phyloP scores from a whole-genome alignment of 2,797 vertebrate genomes.

The Zalophus californianus region DNA sequence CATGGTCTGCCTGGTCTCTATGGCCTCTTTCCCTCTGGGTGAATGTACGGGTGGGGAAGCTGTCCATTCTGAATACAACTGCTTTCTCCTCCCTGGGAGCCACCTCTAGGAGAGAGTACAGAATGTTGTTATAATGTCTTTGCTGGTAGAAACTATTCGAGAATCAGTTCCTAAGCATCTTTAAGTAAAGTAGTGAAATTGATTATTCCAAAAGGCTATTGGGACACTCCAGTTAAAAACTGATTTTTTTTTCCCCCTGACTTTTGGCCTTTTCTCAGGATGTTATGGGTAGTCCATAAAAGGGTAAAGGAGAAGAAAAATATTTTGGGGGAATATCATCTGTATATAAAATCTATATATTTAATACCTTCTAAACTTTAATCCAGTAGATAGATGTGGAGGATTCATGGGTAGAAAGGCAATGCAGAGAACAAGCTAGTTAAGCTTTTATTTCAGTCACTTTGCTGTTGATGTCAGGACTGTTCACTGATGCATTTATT shows the following conservation, averaged over 20 bases:
- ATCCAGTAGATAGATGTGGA: background rate
- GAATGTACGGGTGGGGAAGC: background rate
- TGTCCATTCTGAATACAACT: background rate
- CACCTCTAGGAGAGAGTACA: background rate
- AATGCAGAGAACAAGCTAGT: background rate
- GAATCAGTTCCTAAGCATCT: background rate
- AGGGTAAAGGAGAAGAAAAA: background rate
- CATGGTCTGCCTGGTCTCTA: background rate
- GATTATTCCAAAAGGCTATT: background rate
- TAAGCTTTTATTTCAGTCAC: background rate
- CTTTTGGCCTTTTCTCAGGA: background rate
- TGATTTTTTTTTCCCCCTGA: too few species aligned
- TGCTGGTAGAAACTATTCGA: background rate
- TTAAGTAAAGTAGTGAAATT: background rate
- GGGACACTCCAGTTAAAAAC: background rate
- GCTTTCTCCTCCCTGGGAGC: background rate
- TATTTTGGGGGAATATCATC: background rate
- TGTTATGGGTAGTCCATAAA: background rate
- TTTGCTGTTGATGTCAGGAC: background rate
- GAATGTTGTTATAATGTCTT: background rate
- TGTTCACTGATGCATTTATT: background rate
- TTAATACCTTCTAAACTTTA: background rate
- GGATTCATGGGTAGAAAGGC: background rate
- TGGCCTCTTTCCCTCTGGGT: background rate
- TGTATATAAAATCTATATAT: background rate